phyloP scores from a whole-genome alignment of 2,888 invertebrate genomes.

The Melieria omissa region DNA sequence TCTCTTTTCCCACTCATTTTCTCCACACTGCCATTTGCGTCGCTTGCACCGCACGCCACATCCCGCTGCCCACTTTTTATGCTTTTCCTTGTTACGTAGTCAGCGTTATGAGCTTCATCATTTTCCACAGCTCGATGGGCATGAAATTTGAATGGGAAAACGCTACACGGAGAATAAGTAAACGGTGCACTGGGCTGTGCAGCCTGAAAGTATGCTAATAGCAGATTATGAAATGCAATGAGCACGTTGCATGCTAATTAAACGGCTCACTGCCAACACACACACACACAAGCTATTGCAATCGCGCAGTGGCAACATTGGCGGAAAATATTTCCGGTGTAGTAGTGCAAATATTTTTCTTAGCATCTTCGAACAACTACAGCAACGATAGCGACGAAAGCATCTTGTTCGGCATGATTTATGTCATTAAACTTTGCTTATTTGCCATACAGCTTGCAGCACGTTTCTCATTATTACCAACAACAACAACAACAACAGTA shows the following conservation, averaged over 20 bases:
- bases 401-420: conserved; percentile 25
- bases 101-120: conserved; percentile 41
- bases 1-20: conserved; percentile 1
- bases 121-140: conserved; percentile 48
- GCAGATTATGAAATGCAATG: no score
- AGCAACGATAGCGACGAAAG: not conserved
- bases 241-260: no score
- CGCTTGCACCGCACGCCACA: not conserved
- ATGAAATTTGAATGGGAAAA: conserved; percentile 45
- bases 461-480: no score
- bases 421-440: conserved; percentile 41
- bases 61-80: not conserved
- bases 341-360: not conserved
- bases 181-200: no score
- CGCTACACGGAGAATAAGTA: not conserved
- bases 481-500: no score
- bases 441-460: conserved; percentile 14
- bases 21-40: no score
- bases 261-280: no score
- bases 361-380: not conserved
- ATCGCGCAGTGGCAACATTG: no score
- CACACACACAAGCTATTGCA: no score
- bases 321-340: not conserved
- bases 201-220: no score
- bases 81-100: conserved; percentile 17